Evolutionary conservation across 2,888 invertebrate genomes (phyloP).

Genomic region (Oxytorus armatus): DNA sequence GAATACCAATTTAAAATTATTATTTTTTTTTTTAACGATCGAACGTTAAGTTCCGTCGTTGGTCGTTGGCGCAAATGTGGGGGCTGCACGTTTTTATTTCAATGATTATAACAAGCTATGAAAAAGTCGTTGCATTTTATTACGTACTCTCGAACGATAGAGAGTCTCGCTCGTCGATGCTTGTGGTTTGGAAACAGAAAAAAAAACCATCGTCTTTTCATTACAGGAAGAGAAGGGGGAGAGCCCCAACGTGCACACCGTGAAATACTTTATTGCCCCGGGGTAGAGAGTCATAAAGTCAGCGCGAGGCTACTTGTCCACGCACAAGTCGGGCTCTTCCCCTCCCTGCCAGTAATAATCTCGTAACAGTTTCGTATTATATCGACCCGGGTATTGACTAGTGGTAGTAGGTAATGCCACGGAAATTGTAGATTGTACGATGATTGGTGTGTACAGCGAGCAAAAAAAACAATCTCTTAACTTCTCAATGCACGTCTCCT

Average conservation of each 20-base stretch:
- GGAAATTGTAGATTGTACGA: conserved; percentile 53
- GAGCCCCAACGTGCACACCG: conserved; percentile 12
- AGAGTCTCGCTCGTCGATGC: not conserved
- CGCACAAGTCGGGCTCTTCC: conserved; percentile 12
- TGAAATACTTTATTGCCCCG: conserved; percentile 58
- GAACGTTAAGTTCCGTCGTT: conserved; percentile 19
- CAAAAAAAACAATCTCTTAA: conserved; percentile 19
- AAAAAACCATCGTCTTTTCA: conserved; percentile 36
- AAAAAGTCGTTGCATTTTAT: conserved; percentile 12
- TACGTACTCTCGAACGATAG: conserved; percentile 2
- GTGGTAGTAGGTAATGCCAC: conserved; percentile 39
- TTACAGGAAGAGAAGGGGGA: conserved; percentile 9
- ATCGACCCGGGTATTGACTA: conserved; percentile 20
- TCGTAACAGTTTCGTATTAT: conserved; percentile 43
- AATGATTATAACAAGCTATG: not conserved
- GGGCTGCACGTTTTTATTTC: conserved; percentile 18
- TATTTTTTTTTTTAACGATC: conserved; percentile 20
- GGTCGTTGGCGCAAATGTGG: conserved; percentile 1
- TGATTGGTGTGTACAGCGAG: conserved; percentile 13
- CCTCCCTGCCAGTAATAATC: conserved; percentile 31
- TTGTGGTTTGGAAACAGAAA: conserved; percentile 1
- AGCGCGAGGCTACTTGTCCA: conserved; percentile 28
- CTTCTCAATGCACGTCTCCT: not conserved
- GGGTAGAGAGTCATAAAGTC: conserved; percentile 18
- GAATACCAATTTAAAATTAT: too few relatives aligned